Evolutionary conservation across 2,113 vertebrate genomes (phyloP), one percentile per base, ranked within the genome.

Genomic region (Hypomesus transpacificus): DNA sequence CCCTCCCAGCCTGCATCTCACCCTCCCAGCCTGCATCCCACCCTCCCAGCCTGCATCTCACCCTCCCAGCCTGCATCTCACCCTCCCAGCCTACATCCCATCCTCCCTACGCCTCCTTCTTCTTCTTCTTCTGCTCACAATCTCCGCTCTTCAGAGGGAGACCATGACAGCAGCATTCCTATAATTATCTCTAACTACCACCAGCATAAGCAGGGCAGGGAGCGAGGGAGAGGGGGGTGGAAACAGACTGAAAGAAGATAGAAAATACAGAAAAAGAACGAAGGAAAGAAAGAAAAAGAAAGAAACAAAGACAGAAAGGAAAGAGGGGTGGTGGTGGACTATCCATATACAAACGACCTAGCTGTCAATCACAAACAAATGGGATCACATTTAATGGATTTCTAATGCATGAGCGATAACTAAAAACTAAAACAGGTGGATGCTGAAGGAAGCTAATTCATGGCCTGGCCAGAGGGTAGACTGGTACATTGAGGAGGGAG

Each of bases 141-240:
- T 46, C 39, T 46, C 39, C 1, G 39, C 39, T 46, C 39, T 46
- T 46, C 39, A 46, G 39, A 26, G 24, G 2, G 39, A 46, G 39
- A 46, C 39, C 39, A 46, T 46, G 39, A 46, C 39, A 46, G 39
- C 9, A 46, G 9, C 39, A 13, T 46, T 46, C 39, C 39, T 46
- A 7, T 76, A 71, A 70, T 71, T 66, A 64, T 22, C 14, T 14
- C 59, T 60, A 70, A 76, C 58, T 31, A 60, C 53, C 61, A 34
- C 6, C 24, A 52, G 62, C 59, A 58, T 75, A 21, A 59, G 21
- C 52, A 22, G 52, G 39, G 68, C 68, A 72, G 39, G 39, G 34
- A 56, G 21, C 22, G 17, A 39, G 18, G 31, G 17, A 65, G 1
- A 70, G 26, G 62, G 7, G 21, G 18, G 20, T 18, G 18, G 28